Conservation (phyloP, 2,888 invertebrate species). For the Scaeva pyrastri region DNA sequence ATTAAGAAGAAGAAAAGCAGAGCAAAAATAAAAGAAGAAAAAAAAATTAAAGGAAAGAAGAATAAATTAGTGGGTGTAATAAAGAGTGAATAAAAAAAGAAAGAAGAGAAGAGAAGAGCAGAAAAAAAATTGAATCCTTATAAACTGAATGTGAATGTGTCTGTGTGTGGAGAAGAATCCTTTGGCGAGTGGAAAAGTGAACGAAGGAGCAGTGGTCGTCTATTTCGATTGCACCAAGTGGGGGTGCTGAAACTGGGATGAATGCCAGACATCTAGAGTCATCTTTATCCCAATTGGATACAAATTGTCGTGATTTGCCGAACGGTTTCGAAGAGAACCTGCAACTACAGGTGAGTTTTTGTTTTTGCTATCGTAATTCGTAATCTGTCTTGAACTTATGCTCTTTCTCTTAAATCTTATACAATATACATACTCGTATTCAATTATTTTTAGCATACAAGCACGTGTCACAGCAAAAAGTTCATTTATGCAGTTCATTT, state of each 20-base stretch:
- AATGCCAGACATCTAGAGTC: conserved; percentile 82
- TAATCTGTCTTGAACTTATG: neutral
- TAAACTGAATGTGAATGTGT: conserved; percentile 70
- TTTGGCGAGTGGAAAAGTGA: conserved; percentile 57
- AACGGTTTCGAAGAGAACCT: conserved; percentile 81
- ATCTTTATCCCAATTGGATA: conserved; percentile 83
- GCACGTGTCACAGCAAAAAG: neutral
- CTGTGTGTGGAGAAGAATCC: conserved; percentile 62
- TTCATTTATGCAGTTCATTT: neutral
- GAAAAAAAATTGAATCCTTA: conserved; percentile 21
- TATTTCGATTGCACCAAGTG: conserved; percentile 61
- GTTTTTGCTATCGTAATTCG: neutral
- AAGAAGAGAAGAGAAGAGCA: neutral
- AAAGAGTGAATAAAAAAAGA: conserved; percentile 17
- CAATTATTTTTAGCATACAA: neutral
- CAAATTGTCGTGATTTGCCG: conserved; percentile 79
- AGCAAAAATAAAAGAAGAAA: conserved; percentile 14
- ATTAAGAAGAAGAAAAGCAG: conserved; percentile 49
- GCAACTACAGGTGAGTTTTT: conserved; percentile 79
- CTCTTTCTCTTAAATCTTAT: neutral
- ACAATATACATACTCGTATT: neutral
- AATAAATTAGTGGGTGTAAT: conserved; percentile 28
- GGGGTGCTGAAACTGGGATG: conserved; percentile 80
- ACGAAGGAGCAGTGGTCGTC: conserved; percentile 62
- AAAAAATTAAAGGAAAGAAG: too few relatives aligned